Evolutionary conservation across 1,140 invertebrate genomes (phyloP).

Genomic region (Conus betulinus): DNA sequence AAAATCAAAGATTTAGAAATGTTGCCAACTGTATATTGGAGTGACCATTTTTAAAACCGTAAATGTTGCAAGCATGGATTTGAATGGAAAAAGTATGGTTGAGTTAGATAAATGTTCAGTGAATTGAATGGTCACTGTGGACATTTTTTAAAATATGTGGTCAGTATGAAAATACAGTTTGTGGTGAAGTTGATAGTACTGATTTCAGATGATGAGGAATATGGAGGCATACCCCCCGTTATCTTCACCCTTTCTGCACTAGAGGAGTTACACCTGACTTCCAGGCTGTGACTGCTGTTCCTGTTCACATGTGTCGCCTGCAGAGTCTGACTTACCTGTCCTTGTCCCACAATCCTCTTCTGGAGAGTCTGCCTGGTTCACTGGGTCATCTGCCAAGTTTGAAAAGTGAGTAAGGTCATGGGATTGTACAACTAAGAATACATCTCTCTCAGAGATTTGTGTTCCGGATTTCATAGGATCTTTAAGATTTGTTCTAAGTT

Average conservation of each 20-base stretch:
- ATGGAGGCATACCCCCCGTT: slow-evolving; percentile 65
- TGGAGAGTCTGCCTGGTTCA: slow-evolving; percentile 61
- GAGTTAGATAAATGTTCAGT: not conserved
- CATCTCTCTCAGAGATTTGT: too few species aligned
- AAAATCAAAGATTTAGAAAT: too few species aligned
- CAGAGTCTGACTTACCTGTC: slow-evolving; percentile 55
- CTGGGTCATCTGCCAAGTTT: slow-evolving; percentile 62
- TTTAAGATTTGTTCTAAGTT: too few species aligned
- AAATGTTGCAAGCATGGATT: too few species aligned
- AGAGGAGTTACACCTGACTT: slow-evolving; percentile 58
- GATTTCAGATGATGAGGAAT: slow-evolving; percentile 53
- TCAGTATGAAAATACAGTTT: not conserved
- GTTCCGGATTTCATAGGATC: too few species aligned
- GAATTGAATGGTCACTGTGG: not conserved
- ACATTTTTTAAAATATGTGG: not conserved
- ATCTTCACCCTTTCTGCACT: slow-evolving; percentile 59
- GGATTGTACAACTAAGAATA: too few species aligned
- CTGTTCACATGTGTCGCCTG: slow-evolving; percentile 59
- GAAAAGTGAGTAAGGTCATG: slow-evolving; percentile 49
- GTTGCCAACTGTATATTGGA: too few species aligned
- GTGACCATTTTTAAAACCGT: too few species aligned
- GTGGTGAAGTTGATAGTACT: not conserved
- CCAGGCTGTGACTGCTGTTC: slow-evolving; percentile 63
- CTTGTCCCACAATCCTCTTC: slow-evolving; percentile 58
- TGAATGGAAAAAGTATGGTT: not conserved